These are phyloP conservation scores for Agonopterix heracliana DNA, from an alignment of 2,888 invertebrate genomes.

Conservation along the genomic window DNA sequence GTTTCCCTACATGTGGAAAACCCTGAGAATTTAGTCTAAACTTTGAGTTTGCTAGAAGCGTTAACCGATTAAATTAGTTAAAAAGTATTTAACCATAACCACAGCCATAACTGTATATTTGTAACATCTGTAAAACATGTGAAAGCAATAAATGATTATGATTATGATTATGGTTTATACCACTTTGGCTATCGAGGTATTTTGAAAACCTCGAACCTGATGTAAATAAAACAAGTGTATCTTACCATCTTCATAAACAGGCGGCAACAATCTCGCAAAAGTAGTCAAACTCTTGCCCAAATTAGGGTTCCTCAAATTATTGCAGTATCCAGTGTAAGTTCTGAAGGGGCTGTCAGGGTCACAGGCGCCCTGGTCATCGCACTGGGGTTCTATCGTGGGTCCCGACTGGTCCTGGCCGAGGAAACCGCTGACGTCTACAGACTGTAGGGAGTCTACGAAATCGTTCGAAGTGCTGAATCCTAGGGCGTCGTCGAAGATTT, in stretches of 20 bases:
- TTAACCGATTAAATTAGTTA: no score
- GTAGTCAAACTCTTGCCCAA: constrained; percentile 90
- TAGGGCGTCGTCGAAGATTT: constrained; percentile 79
- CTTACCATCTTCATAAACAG: constrained; percentile 91
- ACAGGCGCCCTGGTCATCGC: constrained; percentile 83
- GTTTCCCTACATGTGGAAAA: no score
- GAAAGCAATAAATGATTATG: no score
- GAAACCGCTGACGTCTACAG: constrained; percentile 85
- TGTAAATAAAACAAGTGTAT: neutral
- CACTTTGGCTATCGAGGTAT: no score
- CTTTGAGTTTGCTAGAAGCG: no score
- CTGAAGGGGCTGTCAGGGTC: constrained; percentile 83
- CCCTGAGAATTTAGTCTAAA: no score
- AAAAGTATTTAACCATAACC: no score
- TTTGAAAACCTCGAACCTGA: no score
- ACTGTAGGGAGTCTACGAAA: constrained; percentile 85
- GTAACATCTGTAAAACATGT: no score
- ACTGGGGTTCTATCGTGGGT: constrained; percentile 80
- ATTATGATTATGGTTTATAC: no score
- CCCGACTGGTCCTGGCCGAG: constrained; percentile 77
- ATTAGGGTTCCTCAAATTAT: constrained; percentile 88
- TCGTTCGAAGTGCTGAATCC: constrained; percentile 75
- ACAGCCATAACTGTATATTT: no score
- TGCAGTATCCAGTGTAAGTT: constrained; percentile 89
- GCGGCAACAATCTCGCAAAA: constrained; percentile 88